These are phyloP conservation scores for Pandemis heparana DNA, from an alignment of 2,888 invertebrate genomes.

Conservation along the genomic window DNA sequence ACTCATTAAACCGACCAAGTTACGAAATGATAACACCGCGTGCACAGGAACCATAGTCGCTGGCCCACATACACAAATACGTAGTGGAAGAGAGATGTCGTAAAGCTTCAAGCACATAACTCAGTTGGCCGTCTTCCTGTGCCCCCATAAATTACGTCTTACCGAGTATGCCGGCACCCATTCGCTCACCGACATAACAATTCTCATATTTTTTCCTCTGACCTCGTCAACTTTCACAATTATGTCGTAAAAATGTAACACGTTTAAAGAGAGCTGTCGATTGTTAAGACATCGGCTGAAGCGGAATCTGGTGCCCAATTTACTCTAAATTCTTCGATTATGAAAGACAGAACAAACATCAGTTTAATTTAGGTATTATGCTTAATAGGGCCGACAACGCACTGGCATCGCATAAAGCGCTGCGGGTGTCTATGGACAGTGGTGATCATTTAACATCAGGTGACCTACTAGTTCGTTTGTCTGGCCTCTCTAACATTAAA, in stretches of 20 bases:
- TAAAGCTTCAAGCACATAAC: slow-evolving; percentile 49
- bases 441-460: too few relatives aligned
- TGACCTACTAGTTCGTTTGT: too few relatives aligned
- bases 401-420: too few relatives aligned
- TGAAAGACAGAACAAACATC: background rate
- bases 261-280: slow-evolving; percentile 16
- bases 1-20: background rate
- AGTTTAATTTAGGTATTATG: too few relatives aligned
- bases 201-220: slow-evolving; percentile 44
- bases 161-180: slow-evolving; percentile 44
- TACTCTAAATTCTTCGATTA: background rate
- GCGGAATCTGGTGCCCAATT: background rate
- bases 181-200: slow-evolving; percentile 46
- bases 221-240: slow-evolving; percentile 34
- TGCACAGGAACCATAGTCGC: slow-evolving; percentile 24
- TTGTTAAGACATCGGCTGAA: slow-evolving; percentile 2
- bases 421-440: too few relatives aligned
- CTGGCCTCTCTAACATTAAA: too few relatives aligned
- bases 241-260: slow-evolving; percentile 32
- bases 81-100: slow-evolving; percentile 46
- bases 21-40: slow-evolving; percentile 28
- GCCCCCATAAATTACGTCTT: slow-evolving; percentile 51
- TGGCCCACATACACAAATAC: slow-evolving; percentile 43
- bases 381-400: too few relatives aligned
- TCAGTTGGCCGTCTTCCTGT: slow-evolving; percentile 48